phyloP scores from a whole-genome alignment of 2,888 invertebrate species.

The Thereva unica region DNA sequence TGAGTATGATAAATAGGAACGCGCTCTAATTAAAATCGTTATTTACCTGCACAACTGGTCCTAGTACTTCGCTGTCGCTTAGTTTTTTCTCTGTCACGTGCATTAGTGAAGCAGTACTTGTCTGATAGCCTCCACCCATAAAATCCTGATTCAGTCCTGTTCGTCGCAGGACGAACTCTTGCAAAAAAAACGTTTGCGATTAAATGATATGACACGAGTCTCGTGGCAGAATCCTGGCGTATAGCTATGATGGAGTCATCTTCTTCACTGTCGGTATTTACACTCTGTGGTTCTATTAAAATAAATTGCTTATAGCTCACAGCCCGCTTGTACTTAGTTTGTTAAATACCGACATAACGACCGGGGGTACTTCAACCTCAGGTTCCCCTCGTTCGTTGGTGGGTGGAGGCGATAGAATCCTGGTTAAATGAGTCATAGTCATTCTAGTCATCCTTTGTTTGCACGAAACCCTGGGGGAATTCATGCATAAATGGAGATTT shows the following conservation, averaged over 20 bases:
- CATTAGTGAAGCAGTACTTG: conserved; percentile 13
- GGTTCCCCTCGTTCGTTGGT: too few species aligned
- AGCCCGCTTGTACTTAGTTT: too few species aligned
- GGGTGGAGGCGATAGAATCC: too few species aligned
- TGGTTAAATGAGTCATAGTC: too few species aligned
- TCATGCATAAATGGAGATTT: too few species aligned
- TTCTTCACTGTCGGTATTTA: conserved; percentile 20
- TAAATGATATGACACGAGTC: conserved; percentile 33
- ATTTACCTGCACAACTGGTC: conserved; percentile 23
- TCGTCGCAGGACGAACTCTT: conserved; percentile 2
- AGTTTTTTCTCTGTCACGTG: conserved; percentile 25
- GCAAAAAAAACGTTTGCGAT: conserved; percentile 18
- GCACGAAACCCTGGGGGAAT: too few species aligned
- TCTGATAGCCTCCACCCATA: conserved; percentile 12
- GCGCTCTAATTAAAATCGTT: conserved; percentile 30
- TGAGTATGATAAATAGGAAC: conserved; percentile 27
- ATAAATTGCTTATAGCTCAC: conserved; percentile 25
- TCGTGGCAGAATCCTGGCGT: conserved; percentile 4
- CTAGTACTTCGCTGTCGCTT: conserved; percentile 12
- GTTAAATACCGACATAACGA: too few species aligned
- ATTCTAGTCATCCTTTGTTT: too few species aligned
- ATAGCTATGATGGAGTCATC: conserved; percentile 3
- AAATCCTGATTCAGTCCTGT: conserved; percentile 1
- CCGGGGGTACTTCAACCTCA: too few species aligned
- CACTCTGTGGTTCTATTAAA: conserved; percentile 9